Evolutionary conservation across 2,797 vertebrate genomes (phyloP).

Genomic region (Rhinogobio ventralis): DNA sequence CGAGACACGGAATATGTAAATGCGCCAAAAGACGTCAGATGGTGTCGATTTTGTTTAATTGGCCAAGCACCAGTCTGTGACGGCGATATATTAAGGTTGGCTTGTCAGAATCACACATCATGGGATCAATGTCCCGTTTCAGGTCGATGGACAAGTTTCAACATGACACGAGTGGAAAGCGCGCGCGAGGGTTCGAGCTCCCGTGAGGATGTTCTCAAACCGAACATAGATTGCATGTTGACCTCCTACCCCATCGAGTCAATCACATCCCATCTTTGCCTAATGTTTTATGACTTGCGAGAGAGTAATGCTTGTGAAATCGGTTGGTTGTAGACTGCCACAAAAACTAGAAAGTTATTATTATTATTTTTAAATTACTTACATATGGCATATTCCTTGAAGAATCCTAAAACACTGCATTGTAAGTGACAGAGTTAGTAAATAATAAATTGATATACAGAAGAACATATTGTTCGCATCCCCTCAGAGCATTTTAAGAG

Average conservation of each 20-base stretch:
- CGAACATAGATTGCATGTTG: conserved; percentile 47
- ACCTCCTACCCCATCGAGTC: conserved; percentile 40
- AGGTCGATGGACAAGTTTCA: conserved; percentile 72
- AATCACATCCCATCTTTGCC: neutral
- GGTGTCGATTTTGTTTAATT: conserved; percentile 64
- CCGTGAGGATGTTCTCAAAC: conserved; percentile 64
- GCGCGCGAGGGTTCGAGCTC: conserved; percentile 54
- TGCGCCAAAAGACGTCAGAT: conserved; percentile 46
- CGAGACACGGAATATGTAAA: conserved; percentile 22
- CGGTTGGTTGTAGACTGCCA: neutral
- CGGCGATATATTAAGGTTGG: conserved; percentile 59
- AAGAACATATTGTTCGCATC: neutral
- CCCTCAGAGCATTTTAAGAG: neutral
- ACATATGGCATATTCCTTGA: neutral
- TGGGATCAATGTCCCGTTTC: conserved; percentile 57
- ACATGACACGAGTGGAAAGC: conserved; percentile 59
- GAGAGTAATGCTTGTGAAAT: neutral
- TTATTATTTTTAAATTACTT: neutral
- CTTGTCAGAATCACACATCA: conserved; percentile 51
- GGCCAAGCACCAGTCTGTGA: conserved; percentile 40
- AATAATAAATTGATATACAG: neutral
- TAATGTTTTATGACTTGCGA: neutral
- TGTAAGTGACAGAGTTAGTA: neutral
- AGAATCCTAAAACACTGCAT: neutral
- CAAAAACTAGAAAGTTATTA: neutral